These are phyloP conservation scores for Hypsopygia costalis DNA, from an alignment of 2,888 invertebrate genomes.

Conservation along the genomic window DNA sequence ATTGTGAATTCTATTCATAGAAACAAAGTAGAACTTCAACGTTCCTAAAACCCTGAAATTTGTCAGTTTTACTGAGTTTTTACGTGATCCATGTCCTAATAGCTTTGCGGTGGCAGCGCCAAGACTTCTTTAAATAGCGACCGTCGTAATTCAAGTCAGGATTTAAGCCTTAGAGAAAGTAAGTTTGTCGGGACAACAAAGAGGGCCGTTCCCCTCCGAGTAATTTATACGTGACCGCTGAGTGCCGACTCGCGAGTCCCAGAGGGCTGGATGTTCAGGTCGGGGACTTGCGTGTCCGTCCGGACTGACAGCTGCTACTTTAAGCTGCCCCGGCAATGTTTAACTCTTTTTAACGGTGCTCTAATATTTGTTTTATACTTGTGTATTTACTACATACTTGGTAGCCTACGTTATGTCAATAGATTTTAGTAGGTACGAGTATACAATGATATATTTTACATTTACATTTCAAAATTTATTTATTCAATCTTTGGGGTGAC, in stretches of 20 bases:
- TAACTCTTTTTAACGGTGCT: slow-evolving; percentile 35
- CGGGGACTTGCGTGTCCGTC: slow-evolving; percentile 49
- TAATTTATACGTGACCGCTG: slow-evolving; percentile 77
- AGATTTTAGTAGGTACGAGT: too few relatives aligned
- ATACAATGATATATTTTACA: too few relatives aligned
- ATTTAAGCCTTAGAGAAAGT: slow-evolving; percentile 70
- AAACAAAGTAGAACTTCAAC: too few relatives aligned
- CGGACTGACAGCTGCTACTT: slow-evolving; percentile 34
- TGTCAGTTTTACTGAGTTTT: too few relatives aligned
- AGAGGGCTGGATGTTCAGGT: slow-evolving; percentile 33
- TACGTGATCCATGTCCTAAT: too few relatives aligned
- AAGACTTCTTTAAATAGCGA: slow-evolving; percentile 56
- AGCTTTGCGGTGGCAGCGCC: slow-evolving; percentile 14
- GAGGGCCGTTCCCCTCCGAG: slow-evolving; percentile 60
- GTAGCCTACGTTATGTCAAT: too few relatives aligned
- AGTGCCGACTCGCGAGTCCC: slow-evolving; percentile 41
- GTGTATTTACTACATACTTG: too few relatives aligned
- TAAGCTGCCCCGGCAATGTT: slow-evolving; percentile 45
- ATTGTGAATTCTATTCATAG: too few relatives aligned
- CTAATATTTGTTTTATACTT: slow-evolving; percentile 21
- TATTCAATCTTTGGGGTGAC: too few relatives aligned
- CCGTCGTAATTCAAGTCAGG: slow-evolving; percentile 70
- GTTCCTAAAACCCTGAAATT: too few relatives aligned
- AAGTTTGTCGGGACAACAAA: slow-evolving; percentile 70
- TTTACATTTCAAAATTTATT: too few relatives aligned